Conservation (phyloP, 1,140 invertebrate species). For the Drosophila albomicans region DNA sequence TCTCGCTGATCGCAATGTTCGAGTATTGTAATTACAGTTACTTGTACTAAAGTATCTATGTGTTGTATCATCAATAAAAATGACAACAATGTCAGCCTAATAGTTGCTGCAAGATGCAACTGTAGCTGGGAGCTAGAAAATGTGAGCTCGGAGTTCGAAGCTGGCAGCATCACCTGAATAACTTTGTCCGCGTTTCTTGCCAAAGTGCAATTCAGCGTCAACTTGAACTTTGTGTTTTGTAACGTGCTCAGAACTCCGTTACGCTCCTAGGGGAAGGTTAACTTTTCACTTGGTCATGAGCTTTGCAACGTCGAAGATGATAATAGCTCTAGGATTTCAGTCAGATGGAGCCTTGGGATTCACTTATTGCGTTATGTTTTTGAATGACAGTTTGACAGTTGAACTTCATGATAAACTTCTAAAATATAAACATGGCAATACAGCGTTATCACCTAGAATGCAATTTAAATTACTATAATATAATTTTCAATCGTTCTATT, state of each 20-base stretch:
- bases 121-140: background rate
- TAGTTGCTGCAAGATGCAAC: conserved; percentile 20
- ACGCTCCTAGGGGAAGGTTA: background rate
- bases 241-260: conserved; percentile 20
- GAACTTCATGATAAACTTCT: no score
- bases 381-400: no score
- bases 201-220: conserved; percentile 76
- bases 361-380: no score
- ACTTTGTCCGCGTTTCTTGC: conserved; percentile 54
- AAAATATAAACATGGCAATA: no score
- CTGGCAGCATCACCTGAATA: conserved; percentile 31
- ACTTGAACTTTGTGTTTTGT: conserved; percentile 65
- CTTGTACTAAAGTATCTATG: conserved; percentile 17
- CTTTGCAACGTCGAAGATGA: background rate
- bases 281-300: conserved; percentile 12
- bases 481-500: no score
- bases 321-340: background rate
- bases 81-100: conserved; percentile 61
- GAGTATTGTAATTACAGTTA: conserved; percentile 52
- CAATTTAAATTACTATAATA: no score
- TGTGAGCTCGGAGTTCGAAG: background rate
- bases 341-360: background rate
- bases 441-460: no score
- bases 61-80: conserved; percentile 63
- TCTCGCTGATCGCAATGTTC: conserved; percentile 36